phyloP scores from a whole-genome alignment of 2,113 vertebrate species.

The Notothenia rossii region DNA sequence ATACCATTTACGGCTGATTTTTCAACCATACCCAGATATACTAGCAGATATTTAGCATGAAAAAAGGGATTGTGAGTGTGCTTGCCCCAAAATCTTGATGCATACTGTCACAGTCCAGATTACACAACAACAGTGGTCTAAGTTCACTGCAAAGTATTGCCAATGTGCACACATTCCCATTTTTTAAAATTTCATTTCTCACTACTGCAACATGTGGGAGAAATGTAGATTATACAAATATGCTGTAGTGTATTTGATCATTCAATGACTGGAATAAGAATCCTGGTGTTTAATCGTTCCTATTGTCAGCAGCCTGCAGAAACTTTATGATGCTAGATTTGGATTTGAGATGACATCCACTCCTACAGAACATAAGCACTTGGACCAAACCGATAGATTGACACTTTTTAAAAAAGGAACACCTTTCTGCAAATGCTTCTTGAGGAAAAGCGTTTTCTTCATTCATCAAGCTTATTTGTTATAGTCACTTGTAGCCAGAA shows the following conservation, averaged over 20 bases:
- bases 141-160: background rate
- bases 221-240: background rate
- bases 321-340: background rate
- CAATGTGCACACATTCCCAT: conserved; percentile 26
- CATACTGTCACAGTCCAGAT: conserved; percentile 47
- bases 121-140: background rate
- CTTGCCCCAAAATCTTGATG: conserved; percentile 19
- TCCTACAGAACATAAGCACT: background rate
- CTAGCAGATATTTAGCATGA: background rate
- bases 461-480: background rate
- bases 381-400: conserved; percentile 6
- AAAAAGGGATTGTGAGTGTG: conserved; percentile 31
- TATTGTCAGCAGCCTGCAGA: conserved; percentile 10
- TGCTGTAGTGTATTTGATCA: conserved; percentile 6
- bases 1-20: background rate
- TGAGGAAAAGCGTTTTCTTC: background rate
- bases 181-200: background rate
- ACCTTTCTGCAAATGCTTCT: background rate
- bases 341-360: background rate
- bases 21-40: background rate
- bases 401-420: background rate
- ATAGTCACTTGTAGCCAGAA: conserved; percentile 25
- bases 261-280: background rate
- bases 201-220: background rate
- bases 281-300: background rate